These are phyloP conservation scores for Harpegnathos saltator DNA, from an alignment of 1,140 invertebrate species.

Conservation along the genomic window DNA sequence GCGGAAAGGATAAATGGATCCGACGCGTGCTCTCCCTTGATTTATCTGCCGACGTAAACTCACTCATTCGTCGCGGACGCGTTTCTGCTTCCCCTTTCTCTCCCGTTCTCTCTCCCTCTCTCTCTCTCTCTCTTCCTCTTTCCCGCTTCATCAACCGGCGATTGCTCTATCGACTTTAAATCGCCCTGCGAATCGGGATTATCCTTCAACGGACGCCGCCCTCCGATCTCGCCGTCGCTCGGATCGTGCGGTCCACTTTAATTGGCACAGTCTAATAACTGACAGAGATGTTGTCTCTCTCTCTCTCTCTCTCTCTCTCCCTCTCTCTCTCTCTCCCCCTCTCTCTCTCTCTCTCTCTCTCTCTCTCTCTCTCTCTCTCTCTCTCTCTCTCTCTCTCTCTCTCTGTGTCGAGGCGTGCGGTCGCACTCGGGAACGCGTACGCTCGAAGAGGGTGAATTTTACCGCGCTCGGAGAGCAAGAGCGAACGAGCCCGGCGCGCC, in stretches of 20 bases:
- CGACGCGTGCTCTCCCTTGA: slow-evolving; percentile 27
- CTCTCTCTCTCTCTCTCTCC: too few species aligned
- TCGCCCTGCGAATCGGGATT: slow-evolving; percentile 42
- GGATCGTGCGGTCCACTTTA: slow-evolving; percentile 45
- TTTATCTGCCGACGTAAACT: slow-evolving; percentile 37
- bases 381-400: too few species aligned
- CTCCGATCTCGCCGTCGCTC: neutral
- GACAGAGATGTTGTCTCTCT: slow-evolving; percentile 37
- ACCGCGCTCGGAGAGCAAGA: neutral
- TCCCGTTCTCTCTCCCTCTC: too few species aligned
- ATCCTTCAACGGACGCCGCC: slow-evolving; percentile 11
- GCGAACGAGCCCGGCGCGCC: neutral
- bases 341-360: too few species aligned
- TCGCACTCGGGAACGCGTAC: slow-evolving; percentile 1
- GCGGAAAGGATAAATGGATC: slow-evolving; percentile 57
- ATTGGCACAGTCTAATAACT: slow-evolving; percentile 57
- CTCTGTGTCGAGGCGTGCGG: neutral
- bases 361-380: too few species aligned
- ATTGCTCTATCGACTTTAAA: slow-evolving; percentile 49
- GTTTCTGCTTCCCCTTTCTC: neutral
- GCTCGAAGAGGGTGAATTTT: slow-evolving; percentile 42
- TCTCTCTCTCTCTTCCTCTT: neutral
- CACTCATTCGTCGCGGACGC: slow-evolving; percentile 2
- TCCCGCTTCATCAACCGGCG: slow-evolving; percentile 26
- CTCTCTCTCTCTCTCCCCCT: too few species aligned